These are phyloP conservation scores for Galerucella pusilla DNA, from an alignment of 2,888 invertebrate species.

Conservation along the genomic window DNA sequence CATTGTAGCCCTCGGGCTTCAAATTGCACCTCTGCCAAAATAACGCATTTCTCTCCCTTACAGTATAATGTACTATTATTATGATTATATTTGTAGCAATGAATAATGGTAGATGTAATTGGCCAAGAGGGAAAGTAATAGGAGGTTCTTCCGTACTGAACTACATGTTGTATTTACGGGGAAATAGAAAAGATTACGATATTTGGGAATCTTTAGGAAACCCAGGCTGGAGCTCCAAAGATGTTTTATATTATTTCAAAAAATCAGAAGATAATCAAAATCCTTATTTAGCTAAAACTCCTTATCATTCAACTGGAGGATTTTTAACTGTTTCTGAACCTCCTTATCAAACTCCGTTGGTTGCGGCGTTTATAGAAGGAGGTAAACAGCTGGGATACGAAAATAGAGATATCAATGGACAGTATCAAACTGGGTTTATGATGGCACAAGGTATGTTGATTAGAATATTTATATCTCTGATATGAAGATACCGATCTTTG, in stretches of 20 bases:
- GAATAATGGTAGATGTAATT: conserved; percentile 86
- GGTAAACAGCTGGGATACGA: conserved; percentile 78
- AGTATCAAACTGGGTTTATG: conserved; percentile 89
- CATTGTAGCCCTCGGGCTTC: too few species aligned
- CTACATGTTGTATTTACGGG: conserved; percentile 91
- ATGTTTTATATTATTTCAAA: conserved; percentile 85
- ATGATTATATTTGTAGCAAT: conserved; percentile 72
- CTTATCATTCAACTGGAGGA: conserved; percentile 83
- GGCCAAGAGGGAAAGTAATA: conserved; percentile 92
- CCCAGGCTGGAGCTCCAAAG: conserved; percentile 87
- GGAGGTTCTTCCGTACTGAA: conserved; percentile 92
- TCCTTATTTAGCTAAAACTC: conserved; percentile 82
- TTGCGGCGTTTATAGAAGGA: conserved; percentile 83
- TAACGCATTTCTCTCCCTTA: too few species aligned
- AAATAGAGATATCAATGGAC: conserved; percentile 89
- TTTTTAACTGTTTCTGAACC: conserved; percentile 88
- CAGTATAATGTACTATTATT: too few species aligned
- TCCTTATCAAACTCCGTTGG: conserved; percentile 85
- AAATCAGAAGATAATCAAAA: conserved; percentile 93
- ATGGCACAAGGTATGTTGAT: conserved; percentile 76
- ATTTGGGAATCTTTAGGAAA: conserved; percentile 89
- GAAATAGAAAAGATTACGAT: conserved; percentile 91
- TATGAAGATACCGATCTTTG: too few species aligned
- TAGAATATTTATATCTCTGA: neutral
- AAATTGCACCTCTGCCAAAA: too few species aligned